Base-by-base conservation (phyloP, 2,888 invertebrate genomes). In the Dolichomitus sp. region DNA sequence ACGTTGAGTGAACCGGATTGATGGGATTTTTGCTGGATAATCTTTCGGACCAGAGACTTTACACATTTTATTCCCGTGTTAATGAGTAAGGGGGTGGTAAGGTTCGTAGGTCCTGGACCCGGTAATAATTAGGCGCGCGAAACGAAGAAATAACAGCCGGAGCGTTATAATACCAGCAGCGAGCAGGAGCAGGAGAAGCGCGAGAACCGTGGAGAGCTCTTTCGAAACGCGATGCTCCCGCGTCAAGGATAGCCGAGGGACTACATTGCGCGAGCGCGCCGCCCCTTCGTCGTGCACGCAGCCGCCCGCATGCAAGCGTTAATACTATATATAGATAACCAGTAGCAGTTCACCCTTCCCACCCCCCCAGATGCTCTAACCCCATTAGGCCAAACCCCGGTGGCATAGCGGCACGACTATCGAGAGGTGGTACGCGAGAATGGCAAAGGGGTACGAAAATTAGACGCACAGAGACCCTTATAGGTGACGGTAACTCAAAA, bases 231-330 rank as follows among this genome's bases (percentile, higher is more conserved):
- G 91, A 90, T 92, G 89, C 91, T 91, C 90, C 90, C 92, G 91
- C 92, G 87, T 91, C 92, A 88, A 91, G 89, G 92, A 90, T 90
- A 88, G 89, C 89, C 89, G 89, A 90, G 89, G 90, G 88, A 92
- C 92, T 93, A 91, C 90, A 91, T 90, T 92, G 92, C 92, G 92
- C 92, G 91, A 92, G 92, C 92, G 92, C 92, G 92, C 90, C 90
- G 87, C 85, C 85, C 78, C 74, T 80, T 86, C 85, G 86, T 88
- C 88, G 87, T 90, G 88, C 90, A 92, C 92, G 92, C 92, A 92
- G 91, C 86, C 91, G 91, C 92, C 84, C 87, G 87, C 80, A 78
- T 83, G 80, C 82, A 80, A 57, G 37, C 79, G 69, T 40, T 68
- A 48, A 37, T 74, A 57, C 61, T 69, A 75, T 69, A 54, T 63